Base-by-base conservation (phyloP, 30 jellyfish, hydroid and myxozoan species). In the Chironex yamaguchii region DNA sequence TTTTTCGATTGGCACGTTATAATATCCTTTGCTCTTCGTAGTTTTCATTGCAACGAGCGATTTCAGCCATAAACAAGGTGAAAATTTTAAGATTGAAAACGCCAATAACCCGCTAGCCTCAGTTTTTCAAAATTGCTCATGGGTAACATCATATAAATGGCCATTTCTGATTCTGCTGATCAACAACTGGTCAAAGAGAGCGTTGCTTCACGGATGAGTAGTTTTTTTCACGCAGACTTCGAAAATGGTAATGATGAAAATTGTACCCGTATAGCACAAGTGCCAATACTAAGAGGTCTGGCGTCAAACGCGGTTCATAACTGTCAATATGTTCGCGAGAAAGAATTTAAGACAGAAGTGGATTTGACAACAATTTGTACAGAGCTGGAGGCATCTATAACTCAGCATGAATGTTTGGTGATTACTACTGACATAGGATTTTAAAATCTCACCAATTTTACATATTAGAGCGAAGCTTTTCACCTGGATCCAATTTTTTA, bases 1-100 rank as follows among this genome's bases (percentile, higher is more conserved):
- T 79, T 75, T 75, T 28, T 76, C 96, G 33, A 86, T 86, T 4
- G 96, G 58, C 58, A 42, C 17, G 17, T 9, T 42, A 17, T 6
- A 42, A 42, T 17, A 42, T 9, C 17, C 58, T 17, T 42, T 42
- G 17, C 13, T 17, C 58, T 42, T 42, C 58, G 17, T 42, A 6
- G 9, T 42, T n/a, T n/a, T n/a, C n/a, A n/a, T n/a, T 42, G 17
- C 17, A 17, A 42, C 13, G 17, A 6, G 17, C 58, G 17, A 42
- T 42, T 42, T 42, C 17, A 42, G 9, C 58, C 17, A 42, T 6
- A 42, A 42, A 42, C 58, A 42, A 42, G 17, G 13, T 6, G 9
- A 42, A 42, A 9, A 42, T 6, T 6, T 6, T 42, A 42, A 6
- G 9, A 42, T 6, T 6, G 58, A 42, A 17, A 17, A 42, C 17